These are phyloP conservation scores for Caradrina clavipalpis DNA, from an alignment of 2,888 invertebrate genomes.

Conservation along the genomic window DNA sequence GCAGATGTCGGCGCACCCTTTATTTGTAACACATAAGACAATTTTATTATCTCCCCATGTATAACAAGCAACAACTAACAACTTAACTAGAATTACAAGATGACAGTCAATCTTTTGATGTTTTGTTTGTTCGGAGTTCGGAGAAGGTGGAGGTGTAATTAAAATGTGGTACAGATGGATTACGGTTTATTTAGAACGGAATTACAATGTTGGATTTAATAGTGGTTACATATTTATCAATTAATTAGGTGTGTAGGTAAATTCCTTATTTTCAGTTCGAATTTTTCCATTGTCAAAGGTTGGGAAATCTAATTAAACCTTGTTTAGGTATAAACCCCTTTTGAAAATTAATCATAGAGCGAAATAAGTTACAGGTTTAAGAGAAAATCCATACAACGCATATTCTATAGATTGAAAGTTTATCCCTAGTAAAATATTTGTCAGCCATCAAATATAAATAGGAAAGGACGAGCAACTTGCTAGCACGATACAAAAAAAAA, in stretches of 20 bases:
- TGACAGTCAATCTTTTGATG: conserved; percentile 81
- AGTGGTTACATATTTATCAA: not conserved
- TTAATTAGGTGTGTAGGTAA: too few species aligned
- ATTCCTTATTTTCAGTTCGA: too few species aligned
- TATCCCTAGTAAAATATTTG: not conserved
- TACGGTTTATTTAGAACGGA: conserved; percentile 8
- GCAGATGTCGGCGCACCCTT: conserved; percentile 83
- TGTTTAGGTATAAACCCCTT: too few species aligned
- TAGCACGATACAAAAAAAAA: conserved; percentile 13
- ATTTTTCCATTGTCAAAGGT: too few species aligned
- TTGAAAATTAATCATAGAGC: too few species aligned
- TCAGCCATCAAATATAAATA: conserved; percentile 15
- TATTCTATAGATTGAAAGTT: not conserved
- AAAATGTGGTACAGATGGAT: conserved; percentile 21
- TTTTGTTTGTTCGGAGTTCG: conserved; percentile 59
- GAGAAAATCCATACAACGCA: not conserved
- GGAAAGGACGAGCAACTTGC: conserved; percentile 7
- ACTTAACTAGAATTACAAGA: conserved; percentile 68
- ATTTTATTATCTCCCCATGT: conserved; percentile 79
- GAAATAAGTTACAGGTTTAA: too few species aligned
- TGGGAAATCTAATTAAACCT: too few species aligned
- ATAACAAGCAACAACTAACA: conserved; percentile 55
- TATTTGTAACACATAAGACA: conserved; percentile 71
- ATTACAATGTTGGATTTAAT: conserved; percentile 6
- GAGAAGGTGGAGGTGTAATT: conserved; percentile 48